Base-by-base conservation (phyloP, 2,888 invertebrate genomes). In the Cataglyphis rosenhaueri region DNA sequence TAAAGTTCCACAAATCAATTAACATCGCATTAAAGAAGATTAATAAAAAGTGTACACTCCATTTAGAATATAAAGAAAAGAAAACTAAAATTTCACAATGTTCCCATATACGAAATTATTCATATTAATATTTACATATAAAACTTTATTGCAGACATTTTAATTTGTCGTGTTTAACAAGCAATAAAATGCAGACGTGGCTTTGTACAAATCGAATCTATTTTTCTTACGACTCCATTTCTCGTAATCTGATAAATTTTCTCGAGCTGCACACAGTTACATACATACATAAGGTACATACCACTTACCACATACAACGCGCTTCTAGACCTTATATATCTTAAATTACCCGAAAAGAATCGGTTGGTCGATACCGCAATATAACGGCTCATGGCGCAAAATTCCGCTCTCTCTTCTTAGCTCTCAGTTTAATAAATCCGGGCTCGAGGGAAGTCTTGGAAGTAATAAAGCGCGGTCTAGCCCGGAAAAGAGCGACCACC, bases 401-500 rank as follows among this genome's bases (percentile, higher is more conserved):
- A 76, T 76, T 55, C 25, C 68, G 3, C 55, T 76, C 55, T 65
- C 10, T 18, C 59, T 25, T 15, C 15, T 21, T 55, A n/a, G 6
- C 38, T 15, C 38, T 15, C 41, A 55, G 75, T 74, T 65, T 65
- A 65, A 76, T 82, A 81, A 74, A 82, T 82, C 76, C 29, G 57
- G 41, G 15, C 73, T 64, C 35, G 59, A 65, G n/a, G 57, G n/a
- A 74, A 66, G 55, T 41, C 55, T 66, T 55, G 55, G 41, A 38
- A 38, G 41, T 79, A 86, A 86, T 82, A 85, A 86, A 85, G n/a
- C 48, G 84, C 71, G 61, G 57, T 21, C 61, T 41, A 57, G 55
- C 10, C 59, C 57, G 62, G 74, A 75, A 85, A 85, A 85, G 81
- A 76, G 59, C 86, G 86, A 86, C 86, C 86, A 86, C 86, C 86